Evolutionary conservation across 2,113 vertebrate genomes (phyloP), one percentile per base, ranked within the genome.

Genomic region (Ciconia maguari): DNA sequence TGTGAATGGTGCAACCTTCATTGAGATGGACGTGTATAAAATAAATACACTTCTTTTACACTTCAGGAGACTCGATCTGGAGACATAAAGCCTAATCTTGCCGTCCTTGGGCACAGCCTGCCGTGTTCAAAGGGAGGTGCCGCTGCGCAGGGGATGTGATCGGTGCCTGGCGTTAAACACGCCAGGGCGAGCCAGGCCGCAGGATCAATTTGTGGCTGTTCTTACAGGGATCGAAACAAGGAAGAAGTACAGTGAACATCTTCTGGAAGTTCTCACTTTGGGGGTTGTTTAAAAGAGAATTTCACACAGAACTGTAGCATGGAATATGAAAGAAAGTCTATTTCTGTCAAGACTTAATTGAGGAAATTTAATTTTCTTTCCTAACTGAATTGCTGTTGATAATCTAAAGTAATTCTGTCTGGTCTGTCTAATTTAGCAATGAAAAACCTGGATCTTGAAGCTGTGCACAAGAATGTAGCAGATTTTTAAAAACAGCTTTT

Each of bases 281-380:
- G 65, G 42, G n/a, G 52, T n/a, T 79, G 65, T 76, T 93, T 51
- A 30, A 38, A 79, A 76, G 62, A 62, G 87, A 83, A 87, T 82
- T 93, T 83, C 76, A 83, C 88, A 54, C 69, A 81, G 87, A 87
- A 30, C 42, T 14, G 1, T 30, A 78, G 61, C 55, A 46, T 2
- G 29, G 85, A 76, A n/a, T 78, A 85, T 27, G 72, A 86, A 80
- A 65, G 48, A 75, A 49, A 68, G 51, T 62, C 75, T 91, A 75
- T 91, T 94, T 96, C 87, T 94, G 84, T 83, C 76, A 80, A 75
- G 90, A 69, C 58, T 62, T 96, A 96, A 95, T 96, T 94, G 94
- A 97, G 96, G 96, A 97, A 96, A 96, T 97, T 38, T 79, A 71
- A 94, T 96, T 97, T 94, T 93, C 95, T 93, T 96, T 90, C 85